phyloP scores from a whole-genome alignment of 2,888 invertebrate genomes.

The Sipunculus nudus region DNA sequence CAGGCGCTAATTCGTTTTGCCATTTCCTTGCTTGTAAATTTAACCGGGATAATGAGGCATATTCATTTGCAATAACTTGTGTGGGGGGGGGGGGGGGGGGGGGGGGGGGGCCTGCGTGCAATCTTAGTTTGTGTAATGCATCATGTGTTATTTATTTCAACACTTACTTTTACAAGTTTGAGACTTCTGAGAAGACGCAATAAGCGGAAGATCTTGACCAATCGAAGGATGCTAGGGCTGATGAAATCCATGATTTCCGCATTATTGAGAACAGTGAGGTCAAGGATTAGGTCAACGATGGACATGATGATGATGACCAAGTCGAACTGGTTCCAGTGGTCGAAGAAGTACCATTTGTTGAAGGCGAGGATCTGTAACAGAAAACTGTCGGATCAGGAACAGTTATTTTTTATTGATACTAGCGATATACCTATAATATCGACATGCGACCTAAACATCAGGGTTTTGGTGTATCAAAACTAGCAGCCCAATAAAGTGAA shows the following conservation, averaged over 20 bases:
- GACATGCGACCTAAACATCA: too few relatives aligned
- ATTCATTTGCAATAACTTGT: too few relatives aligned
- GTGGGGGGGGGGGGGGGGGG: too few relatives aligned
- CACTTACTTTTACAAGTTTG: constrained; percentile 53
- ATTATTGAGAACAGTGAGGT: constrained; percentile 52
- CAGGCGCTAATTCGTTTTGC: too few relatives aligned
- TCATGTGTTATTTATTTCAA: too few relatives aligned
- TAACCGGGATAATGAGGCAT: too few relatives aligned
- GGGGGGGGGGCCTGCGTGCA: too few relatives aligned
- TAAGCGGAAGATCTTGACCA: constrained; percentile 43
- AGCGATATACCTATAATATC: not conserved
- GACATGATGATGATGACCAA: constrained; percentile 70
- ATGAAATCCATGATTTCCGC: constrained; percentile 16
- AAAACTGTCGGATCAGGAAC: not conserved
- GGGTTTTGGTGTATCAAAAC: too few relatives aligned
- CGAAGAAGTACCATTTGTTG: constrained; percentile 67
- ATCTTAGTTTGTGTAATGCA: too few relatives aligned
- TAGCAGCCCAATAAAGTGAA: too few relatives aligned
- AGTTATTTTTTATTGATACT: not conserved
- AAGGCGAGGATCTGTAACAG: constrained; percentile 45
- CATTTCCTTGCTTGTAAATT: too few relatives aligned
- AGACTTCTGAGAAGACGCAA: constrained; percentile 46
- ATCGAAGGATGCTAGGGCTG: constrained; percentile 30
- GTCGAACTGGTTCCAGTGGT: constrained; percentile 73
- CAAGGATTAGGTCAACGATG: constrained; percentile 66